These are phyloP conservation scores for Oreohelix idahoensis DNA, from an alignment of 1,140 invertebrate genomes.

Conservation along the genomic window DNA sequence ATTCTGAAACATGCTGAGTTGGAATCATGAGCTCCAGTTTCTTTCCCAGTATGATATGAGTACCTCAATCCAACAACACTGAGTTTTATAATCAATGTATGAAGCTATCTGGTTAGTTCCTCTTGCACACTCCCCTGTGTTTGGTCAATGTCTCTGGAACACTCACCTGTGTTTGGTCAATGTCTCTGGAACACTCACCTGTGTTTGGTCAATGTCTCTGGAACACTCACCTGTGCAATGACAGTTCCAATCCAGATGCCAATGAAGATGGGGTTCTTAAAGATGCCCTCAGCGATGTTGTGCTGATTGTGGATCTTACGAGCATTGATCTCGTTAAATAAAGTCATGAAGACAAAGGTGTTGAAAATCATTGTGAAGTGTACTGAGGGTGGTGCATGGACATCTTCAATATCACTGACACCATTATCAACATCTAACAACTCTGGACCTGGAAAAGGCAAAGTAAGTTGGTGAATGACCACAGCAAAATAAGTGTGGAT, in stretches of 20 bases:
- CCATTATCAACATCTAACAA: slow-evolving; percentile 95
- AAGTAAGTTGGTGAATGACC: too few relatives aligned
- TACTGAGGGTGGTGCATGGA: slow-evolving; percentile 86
- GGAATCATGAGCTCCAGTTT: too few relatives aligned
- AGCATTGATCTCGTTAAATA: slow-evolving; percentile 99
- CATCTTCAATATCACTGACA: slow-evolving; percentile 74
- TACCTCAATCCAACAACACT: too few relatives aligned
- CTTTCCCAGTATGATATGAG: too few relatives aligned
- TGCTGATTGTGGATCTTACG: slow-evolving; percentile 99
- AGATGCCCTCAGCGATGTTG: slow-evolving; percentile 92
- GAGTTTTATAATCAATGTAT: too few relatives aligned
- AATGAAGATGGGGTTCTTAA: slow-evolving; percentile 98
- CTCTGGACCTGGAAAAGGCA: slow-evolving; percentile 75
- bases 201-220: slow-evolving; percentile 74
- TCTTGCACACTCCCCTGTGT: too few relatives aligned
- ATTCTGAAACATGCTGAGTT: too few relatives aligned
- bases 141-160: too few relatives aligned
- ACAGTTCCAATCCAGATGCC: slow-evolving; percentile 96
- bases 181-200: slow-evolving; percentile 78
- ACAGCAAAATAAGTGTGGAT: too few relatives aligned
- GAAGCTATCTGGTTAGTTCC: too few relatives aligned
- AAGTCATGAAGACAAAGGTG: slow-evolving; percentile 99
- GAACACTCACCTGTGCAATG: slow-evolving; percentile 84
- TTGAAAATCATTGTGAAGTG: slow-evolving; percentile 99
- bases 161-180: too few relatives aligned